Percentiles rank a stretch among this genome's conserved stretches.
These are phyloP conservation scores for Thecophora atra DNA, from an alignment of 2,888 invertebrate genomes.

Conservation along the genomic window DNA sequence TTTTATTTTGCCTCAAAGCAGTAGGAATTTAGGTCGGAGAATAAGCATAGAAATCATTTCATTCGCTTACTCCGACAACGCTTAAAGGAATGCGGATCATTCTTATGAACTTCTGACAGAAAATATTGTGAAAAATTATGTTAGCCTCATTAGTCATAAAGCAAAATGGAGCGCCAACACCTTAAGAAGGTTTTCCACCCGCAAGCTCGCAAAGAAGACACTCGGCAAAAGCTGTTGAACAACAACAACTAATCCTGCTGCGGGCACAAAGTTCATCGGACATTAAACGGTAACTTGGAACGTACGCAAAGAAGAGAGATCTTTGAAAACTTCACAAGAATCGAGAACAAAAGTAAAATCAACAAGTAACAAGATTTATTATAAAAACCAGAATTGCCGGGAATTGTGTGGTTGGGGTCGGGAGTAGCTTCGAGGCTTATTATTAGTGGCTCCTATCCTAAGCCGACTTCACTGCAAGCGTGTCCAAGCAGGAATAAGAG, in stretches of 20 bases:
- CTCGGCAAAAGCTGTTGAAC: not conserved
- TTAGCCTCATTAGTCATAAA: not conserved
- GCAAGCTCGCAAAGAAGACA: no score
- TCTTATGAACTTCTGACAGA: not conserved
- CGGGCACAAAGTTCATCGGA: conserved; percentile 21
- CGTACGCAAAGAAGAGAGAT: not conserved
- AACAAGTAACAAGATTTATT: not conserved
- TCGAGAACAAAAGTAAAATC: not conserved
- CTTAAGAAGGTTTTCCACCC: not conserved
- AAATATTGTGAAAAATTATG: not conserved
- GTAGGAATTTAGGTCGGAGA: no score
- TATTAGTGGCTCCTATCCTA: no score
- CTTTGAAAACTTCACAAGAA: conserved; percentile 4
- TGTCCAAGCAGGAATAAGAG: no score
- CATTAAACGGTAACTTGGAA: conserved; percentile 19
- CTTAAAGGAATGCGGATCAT: not conserved
- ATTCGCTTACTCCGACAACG: not conserved
- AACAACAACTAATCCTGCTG: conserved; percentile 23
- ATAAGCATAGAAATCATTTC: not conserved
- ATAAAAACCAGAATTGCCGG: not conserved
- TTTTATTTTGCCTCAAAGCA: no score
- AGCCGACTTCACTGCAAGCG: no score
- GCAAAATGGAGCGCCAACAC: not conserved
- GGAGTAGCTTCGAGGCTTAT: no score
- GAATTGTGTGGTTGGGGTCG: not conserved